A percentile compares a stretch with the other conserved stretches of the same genome.
Evolutionary conservation across 92 coral and sea anemone species (phyloP).

Genomic region (Phenganax stokvisi): DNA sequence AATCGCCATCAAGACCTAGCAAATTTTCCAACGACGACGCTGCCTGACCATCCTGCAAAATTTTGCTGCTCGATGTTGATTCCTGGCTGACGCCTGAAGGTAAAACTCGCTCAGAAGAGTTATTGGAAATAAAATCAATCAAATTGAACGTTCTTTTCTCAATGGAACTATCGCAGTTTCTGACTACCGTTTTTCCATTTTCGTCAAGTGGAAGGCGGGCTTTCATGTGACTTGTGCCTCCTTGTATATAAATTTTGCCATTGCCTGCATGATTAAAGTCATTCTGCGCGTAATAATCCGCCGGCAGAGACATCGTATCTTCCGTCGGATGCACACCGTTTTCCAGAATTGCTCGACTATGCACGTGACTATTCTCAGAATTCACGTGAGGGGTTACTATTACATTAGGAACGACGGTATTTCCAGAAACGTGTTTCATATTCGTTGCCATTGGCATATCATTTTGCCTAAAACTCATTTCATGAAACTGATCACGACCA

Average conservation of each 20-base stretch:
- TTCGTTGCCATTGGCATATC: neutral
- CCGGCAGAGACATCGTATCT: no score
- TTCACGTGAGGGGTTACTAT: neutral
- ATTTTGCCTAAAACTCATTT: neutral
- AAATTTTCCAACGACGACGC: conserved; percentile 15
- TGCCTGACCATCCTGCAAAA: conserved; percentile 25
- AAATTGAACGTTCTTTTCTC: conserved; percentile 17
- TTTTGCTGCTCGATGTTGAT: neutral
- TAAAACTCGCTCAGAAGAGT: conserved; percentile 9
- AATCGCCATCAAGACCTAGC: conserved; percentile 4
- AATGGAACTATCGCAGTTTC: neutral
- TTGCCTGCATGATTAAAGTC: neutral
- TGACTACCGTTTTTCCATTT: no score
- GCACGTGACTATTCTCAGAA: neutral
- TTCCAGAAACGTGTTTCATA: neutral
- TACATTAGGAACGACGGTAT: neutral
- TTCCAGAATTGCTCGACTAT: neutral
- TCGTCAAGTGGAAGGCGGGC: no score
- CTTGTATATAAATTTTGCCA: neutral
- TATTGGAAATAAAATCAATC: conserved; percentile 32
- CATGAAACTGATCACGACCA: neutral
- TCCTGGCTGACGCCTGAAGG: neutral
- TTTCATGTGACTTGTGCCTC: neutral
- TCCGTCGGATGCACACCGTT: neutral
- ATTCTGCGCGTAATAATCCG: no score